phyloP scores from a whole-genome alignment of 2,113 vertebrate genomes.

The Eurypyga helias region DNA sequence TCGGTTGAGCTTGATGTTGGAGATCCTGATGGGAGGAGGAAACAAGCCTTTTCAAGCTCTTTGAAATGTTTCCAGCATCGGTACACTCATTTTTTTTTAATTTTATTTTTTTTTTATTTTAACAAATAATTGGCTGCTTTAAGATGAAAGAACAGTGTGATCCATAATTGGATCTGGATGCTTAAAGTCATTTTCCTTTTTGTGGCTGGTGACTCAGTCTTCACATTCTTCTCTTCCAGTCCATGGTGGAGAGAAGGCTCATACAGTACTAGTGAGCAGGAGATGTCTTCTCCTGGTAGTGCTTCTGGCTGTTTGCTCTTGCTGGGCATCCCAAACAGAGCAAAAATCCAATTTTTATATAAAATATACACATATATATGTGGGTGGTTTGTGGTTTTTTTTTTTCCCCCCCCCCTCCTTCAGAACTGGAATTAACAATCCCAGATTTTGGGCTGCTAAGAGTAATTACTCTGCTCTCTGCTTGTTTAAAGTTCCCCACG shows the following conservation, averaged over 20 bases:
- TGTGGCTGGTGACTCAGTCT: slow-evolving; percentile 59
- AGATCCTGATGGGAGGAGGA: slow-evolving; percentile 33
- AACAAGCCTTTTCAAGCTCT: neutral
- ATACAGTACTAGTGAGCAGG: neutral
- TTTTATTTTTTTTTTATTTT: neutral
- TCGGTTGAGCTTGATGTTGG: neutral
- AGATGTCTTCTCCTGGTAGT: neutral
- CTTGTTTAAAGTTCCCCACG: neutral
- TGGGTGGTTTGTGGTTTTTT: no score
- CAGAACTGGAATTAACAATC: neutral
- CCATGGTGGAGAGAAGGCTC: slow-evolving; percentile 1
- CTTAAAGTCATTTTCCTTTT: slow-evolving; percentile 65
- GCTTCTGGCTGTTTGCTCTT: neutral
- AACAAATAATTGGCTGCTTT: slow-evolving; percentile 33
- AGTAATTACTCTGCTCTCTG: neutral
- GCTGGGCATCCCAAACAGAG: neutral
- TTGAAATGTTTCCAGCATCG: slow-evolving; percentile 54
- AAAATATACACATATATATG: no score
- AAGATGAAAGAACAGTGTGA: slow-evolving; percentile 54
- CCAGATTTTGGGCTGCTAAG: neutral
- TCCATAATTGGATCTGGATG: slow-evolving; percentile 66
- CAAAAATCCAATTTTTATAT: neutral
- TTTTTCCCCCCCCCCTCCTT: no score
- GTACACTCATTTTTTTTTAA: slow-evolving; percentile 3
- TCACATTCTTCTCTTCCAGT: slow-evolving; percentile 23